Evolutionary conservation across 2,797 vertebrate genomes (phyloP), one percentile per base, ranked within the genome.

Genomic region (Bradypus variegatus): DNA sequence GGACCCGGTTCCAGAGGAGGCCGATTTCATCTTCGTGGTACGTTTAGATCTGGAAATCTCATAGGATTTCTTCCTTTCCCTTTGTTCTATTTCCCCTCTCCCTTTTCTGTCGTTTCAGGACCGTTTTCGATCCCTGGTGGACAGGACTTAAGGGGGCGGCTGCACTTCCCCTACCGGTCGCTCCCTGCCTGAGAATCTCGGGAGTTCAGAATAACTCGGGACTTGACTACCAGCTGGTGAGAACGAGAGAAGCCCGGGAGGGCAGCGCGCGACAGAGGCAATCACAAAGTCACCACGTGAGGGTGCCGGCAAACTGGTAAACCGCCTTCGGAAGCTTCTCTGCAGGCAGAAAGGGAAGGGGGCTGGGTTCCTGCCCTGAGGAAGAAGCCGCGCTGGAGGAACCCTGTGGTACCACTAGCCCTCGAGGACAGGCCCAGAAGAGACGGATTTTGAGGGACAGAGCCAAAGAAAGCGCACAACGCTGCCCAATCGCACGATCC

Each of bases 261-360:
- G 41, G 41, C 41, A 50, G 85, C 64, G 27, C 13, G 6, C 25
- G 19, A 9, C 25, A 3, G 72, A 33, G 9, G 31, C 21, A 9
- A 7, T 50, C 53, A 29, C 58, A 9, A 13, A 53, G 6, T 13
- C 19, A 3, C 41, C 41, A 4, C 21, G 15, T 31, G 70, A 58
- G 45, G 58, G 33, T 25, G 23, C n/a, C 6, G 2, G 19, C 50
- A 15, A 78, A 3, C 9, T 9, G 31, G 73, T 19, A 14, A 8
- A 15, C 11, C 0, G 33, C 12, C 0, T 6, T 36, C 6, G 0
- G 25, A 13, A 29, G 29, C 3, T 10, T 25, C 29, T 21, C 16
- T 3, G 19, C 19, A 0, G 33, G 36, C 27, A 1, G 4, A 21
- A 3, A 5, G 2, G 23, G 14, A 11, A 18, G 3, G 19, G 7